A percentile compares a stretch with the other conserved stretches of the same genome.
Evolutionary conservation across 2,888 invertebrate species (phyloP).

Genomic region (Dione juno): DNA sequence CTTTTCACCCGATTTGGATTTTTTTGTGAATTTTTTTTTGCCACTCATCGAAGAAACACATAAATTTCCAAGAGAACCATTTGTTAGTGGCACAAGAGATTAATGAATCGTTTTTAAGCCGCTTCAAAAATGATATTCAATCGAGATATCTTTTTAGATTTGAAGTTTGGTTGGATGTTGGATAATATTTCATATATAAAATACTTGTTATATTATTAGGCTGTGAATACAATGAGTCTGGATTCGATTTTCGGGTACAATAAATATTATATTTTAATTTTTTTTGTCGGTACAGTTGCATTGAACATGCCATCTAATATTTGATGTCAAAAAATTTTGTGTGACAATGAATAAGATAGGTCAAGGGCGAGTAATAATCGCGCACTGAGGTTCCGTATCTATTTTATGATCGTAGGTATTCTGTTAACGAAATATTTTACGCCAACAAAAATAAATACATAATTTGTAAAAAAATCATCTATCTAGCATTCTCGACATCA

Average conservation of each 20-base stretch:
- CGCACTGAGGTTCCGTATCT: too few relatives aligned
- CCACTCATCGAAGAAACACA: slow-evolving; percentile 42
- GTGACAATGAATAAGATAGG: too few relatives aligned
- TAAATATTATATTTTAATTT: too few relatives aligned
- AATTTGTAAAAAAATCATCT: too few relatives aligned
- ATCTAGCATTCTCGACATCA: too few relatives aligned
- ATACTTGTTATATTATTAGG: neutral
- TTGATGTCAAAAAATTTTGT: too few relatives aligned
- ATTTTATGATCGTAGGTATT: too few relatives aligned
- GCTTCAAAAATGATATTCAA: slow-evolving; percentile 23
- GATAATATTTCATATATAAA: slow-evolving; percentile 5
- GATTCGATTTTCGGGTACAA: neutral
- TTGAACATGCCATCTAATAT: too few relatives aligned
- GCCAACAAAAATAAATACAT: too few relatives aligned
- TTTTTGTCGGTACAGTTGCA: too few relatives aligned
- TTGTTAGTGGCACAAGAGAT: slow-evolving; percentile 39
- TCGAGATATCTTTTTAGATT: slow-evolving; percentile 15
- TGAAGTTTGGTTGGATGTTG: slow-evolving; percentile 5
- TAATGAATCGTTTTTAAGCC: slow-evolving; percentile 32
- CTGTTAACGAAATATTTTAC: too few relatives aligned
- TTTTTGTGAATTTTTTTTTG: slow-evolving; percentile 37
- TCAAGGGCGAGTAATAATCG: too few relatives aligned
- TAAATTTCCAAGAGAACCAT: slow-evolving; percentile 41
- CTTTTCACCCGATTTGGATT: slow-evolving; percentile 38
- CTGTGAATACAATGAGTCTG: neutral